These are phyloP conservation scores for Drosophila neutralis DNA, from an alignment of 2,888 invertebrate genomes.

Conservation along the genomic window DNA sequence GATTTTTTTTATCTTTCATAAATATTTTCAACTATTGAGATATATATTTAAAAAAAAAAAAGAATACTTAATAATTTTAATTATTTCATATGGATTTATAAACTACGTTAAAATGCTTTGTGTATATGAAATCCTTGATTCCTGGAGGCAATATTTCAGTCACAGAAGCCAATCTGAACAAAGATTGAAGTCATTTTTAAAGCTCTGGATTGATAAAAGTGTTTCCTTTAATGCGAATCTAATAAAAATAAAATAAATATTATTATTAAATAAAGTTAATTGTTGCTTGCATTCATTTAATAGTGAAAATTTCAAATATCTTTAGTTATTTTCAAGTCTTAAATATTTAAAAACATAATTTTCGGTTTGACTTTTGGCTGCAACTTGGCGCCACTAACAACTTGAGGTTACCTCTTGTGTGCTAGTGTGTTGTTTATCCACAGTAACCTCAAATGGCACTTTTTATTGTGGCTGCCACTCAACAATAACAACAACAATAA, in stretches of 20 bases:
- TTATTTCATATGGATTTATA: fast-evolving
- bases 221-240: neutral
- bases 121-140: too few species aligned
- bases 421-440: constrained; percentile 27
- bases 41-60: too few species aligned
- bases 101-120: neutral
- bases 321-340: neutral
- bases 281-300: neutral
- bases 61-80: too few species aligned
- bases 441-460: constrained; percentile 36
- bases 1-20: too few species aligned
- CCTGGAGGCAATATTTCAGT: neutral
- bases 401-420: constrained; percentile 39
- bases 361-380: constrained; percentile 8
- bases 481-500: constrained; percentile 10
- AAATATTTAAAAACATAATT: neutral
- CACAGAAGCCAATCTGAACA: neutral
- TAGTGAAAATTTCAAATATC: neutral
- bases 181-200: neutral
- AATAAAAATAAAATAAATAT: too few species aligned
- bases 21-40: too few species aligned
- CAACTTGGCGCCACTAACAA: constrained; percentile 8
- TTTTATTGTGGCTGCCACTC: constrained; percentile 23
- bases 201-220: neutral
- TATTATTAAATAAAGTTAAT: neutral